Conservation (phyloP, 2,797 vertebrate species). For the Potorous gilbertii region DNA sequence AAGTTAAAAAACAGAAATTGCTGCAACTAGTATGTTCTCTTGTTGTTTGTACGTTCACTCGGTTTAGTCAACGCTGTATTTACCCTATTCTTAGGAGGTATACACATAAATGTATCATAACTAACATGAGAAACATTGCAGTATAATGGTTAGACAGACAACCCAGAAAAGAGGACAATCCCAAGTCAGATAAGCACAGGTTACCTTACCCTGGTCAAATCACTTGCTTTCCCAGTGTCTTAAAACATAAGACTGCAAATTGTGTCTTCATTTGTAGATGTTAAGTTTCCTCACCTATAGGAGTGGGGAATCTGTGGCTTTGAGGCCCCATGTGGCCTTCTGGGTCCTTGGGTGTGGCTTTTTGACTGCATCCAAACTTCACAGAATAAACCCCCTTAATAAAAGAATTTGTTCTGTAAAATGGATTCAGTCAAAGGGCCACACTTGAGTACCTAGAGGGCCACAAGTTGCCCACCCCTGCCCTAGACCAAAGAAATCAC, state of each 20-base stretch:
- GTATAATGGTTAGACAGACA: background rate
- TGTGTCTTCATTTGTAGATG: background rate
- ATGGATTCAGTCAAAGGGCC: too few relatives aligned
- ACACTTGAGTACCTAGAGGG: too few relatives aligned
- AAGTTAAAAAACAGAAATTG: background rate
- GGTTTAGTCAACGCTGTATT: slow-evolving; percentile 30
- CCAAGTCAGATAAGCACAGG: background rate
- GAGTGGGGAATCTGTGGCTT: too few relatives aligned
- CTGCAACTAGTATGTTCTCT: background rate
- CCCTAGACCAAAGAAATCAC: background rate
- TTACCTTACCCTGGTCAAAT: background rate
- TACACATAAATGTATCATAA: background rate
- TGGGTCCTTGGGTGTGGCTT: too few relatives aligned
- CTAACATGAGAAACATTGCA: background rate
- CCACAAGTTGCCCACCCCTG: too few relatives aligned
- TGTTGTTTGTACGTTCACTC: background rate
- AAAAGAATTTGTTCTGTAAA: too few relatives aligned
- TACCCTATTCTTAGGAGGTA: background rate
- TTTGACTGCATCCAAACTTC: too few relatives aligned
- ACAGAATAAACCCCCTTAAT: too few relatives aligned
- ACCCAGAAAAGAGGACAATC: background rate
- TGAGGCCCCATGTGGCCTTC: too few relatives aligned
- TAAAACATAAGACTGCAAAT: background rate
- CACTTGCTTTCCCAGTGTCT: background rate
- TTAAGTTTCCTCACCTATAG: background rate